Conservation (phyloP, 2,797 vertebrate species). For the Coregonus suidteri region DNA sequence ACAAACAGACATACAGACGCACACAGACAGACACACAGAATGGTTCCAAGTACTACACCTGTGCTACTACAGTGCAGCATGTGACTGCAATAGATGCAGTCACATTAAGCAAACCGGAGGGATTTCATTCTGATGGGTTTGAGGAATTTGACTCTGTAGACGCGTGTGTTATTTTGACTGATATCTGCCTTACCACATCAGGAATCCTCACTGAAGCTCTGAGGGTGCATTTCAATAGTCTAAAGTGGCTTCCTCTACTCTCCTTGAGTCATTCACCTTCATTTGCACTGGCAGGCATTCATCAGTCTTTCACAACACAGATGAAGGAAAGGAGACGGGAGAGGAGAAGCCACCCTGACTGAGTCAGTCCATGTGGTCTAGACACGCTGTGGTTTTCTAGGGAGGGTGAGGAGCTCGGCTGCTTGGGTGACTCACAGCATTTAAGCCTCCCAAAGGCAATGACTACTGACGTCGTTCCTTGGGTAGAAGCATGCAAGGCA, state of each 20-base stretch:
- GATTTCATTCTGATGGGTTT: too few relatives aligned
- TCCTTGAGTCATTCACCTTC: background rate
- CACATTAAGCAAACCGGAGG: too few relatives aligned
- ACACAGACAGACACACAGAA: background rate
- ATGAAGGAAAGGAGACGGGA: background rate
- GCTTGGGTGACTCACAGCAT: conserved; percentile 37
- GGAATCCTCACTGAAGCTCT: background rate
- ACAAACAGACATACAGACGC: background rate
- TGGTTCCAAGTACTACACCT: background rate
- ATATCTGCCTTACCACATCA: background rate
- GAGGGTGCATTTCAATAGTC: background rate
- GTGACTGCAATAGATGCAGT: background rate
- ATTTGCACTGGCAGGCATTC: background rate
- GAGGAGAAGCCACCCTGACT: conserved; percentile 8
- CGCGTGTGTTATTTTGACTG: too few relatives aligned
- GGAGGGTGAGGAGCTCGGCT: conserved; percentile 21
- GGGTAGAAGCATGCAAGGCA: conserved; percentile 17
- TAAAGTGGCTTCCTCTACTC: background rate
- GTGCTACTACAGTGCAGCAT: background rate
- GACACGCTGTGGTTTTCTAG: conserved; percentile 26
- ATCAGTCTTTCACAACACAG: background rate
- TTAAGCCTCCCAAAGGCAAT: conserved; percentile 41
- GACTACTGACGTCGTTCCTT: conserved; percentile 32
- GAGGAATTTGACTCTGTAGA: too few relatives aligned
- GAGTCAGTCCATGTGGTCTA: conserved; percentile 24